Evolutionary conservation across 35 echinoderm and acorn worm species (phyloP), one percentile per base, ranked within the genome.

Genomic region (Anneissia japonica): DNA sequence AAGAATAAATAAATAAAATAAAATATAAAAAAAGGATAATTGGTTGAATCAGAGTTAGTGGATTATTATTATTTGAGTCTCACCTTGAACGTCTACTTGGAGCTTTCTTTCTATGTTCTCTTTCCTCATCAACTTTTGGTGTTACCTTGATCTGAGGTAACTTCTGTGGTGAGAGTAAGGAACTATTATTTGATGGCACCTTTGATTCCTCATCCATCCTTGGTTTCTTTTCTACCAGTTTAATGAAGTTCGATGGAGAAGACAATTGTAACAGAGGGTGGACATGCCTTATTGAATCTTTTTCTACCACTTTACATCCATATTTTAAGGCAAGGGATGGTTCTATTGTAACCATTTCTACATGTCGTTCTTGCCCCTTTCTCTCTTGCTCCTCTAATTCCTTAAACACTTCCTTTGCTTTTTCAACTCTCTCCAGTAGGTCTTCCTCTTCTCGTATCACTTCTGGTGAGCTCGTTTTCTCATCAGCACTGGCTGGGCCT

Each of bases 401-500:
- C 39, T 38, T 40, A 13, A 26, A 32, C 80, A 13, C 34, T 14
- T 82, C 40, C 30, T 37, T 45, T 45, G 39, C 34, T 31, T 38
- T 37, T 37, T 40, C 30, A 30, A 82, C 35, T 43, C 28, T 40
- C 31, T 45, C 40, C 10, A 38, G 6, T 0, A 39, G 32, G 30
- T 85, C 74, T 34, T 23, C 28, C 39, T 37, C 56, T 46, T 30
- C 83, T 31, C 3, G 29, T 6, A 85, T 31, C 35, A 30, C 83
- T 75, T 29, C 73, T 74, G 51, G 29, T 29, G 73, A 85, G 73
- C 35, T 31, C 23, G 17, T 46, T 38, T 38, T 37, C 36, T 38
- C 73, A 28, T 36, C 30, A 46, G 16, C 64, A 31, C 21, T 55
- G 76, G 12, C 80, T 26, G 86, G 80, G 84, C 87, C 84, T 35